phyloP scores from a whole-genome alignment of 2,888 invertebrate species.

The Apocheima hispidaria region DNA sequence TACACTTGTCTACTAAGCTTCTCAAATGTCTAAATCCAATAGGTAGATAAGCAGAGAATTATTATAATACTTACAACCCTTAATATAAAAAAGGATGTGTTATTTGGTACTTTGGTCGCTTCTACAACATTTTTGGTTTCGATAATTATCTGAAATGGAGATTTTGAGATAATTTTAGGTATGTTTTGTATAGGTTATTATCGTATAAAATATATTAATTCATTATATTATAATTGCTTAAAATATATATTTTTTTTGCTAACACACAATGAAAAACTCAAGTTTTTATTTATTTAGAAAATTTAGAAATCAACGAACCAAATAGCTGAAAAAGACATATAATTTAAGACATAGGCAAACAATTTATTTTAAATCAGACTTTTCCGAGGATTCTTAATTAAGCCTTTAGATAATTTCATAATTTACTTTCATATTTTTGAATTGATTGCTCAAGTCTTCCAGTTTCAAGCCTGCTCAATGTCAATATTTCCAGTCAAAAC shows the following conservation, averaged over 20 bases:
- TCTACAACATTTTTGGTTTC: not conserved
- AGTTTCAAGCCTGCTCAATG: conserved; percentile 65
- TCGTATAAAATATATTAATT: not conserved
- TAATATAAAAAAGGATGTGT: not conserved
- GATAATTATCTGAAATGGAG: not conserved
- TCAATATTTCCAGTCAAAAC: conserved; percentile 28
- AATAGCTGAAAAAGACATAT: not conserved
- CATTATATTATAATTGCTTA: not conserved
- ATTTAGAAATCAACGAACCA: not conserved
- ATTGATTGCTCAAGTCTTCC: conserved; percentile 76
- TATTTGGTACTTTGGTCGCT: not conserved
- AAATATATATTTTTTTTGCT: not conserved
- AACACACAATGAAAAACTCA: too few relatives aligned
- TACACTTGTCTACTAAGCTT: not conserved
- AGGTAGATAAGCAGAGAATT: not conserved
- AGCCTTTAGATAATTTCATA: not conserved
- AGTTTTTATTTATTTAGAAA: not conserved
- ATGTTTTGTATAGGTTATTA: not conserved
- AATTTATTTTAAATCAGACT: not conserved
- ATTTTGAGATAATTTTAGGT: not conserved
- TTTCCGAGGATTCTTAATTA: not conserved
- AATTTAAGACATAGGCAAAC: not conserved
- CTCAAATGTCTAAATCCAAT: too few relatives aligned
- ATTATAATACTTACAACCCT: not conserved
- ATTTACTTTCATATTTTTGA: conserved; percentile 6